Evolutionary conservation across 2,797 vertebrate genomes (phyloP), one percentile per base, ranked within the genome.

Genomic region (Girardinus metallicus): DNA sequence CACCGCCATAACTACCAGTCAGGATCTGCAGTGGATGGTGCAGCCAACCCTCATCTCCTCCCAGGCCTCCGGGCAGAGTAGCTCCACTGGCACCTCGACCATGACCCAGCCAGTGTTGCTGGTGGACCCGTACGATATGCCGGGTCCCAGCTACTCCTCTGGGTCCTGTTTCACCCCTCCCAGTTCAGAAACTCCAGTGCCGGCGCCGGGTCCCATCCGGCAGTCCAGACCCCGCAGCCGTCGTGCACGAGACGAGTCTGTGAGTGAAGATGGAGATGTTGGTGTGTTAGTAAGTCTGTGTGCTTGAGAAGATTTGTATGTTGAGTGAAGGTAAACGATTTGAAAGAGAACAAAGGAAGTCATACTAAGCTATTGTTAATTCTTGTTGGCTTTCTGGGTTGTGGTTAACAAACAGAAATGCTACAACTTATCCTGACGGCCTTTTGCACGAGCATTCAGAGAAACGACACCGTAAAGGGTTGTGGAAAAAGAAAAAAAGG

Each of bases 11-110:
- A 98, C 98, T 91, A 98, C 97, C 89, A 99, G 98, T 92, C 98
- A 98, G 93, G 98, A 99, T 91, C 96, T 99, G 93, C 98, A 99
- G 98, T 99, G 98, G 98, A 95, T 99, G 94, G 97, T 98, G 76
- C 98, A 99, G 83, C 97, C 98, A 11, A 98, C 98, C 74, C 96
- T 99, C 79, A 97, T 98, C 93, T 98, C 98, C 80, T 99, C 98
- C 1, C 97, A 98, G 93, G 98, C 98, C 74, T 97, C 97, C 86
- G 97, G 97, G 43, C 97, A 96, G 66, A 96, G 97, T 68, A 86
- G 85, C 75, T 89, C 94, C 84, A 93, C 91, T n/a, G 96, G 95
- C 76, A 94, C 95, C 1, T 90, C 95, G 0, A 93, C 94, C 83
- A 95, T 96, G 94, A 95, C 96, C 1, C 96, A 96, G 80, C 93